phyloP scores from a whole-genome alignment of 2,113 vertebrate genomes.

The Thinocorus orbignyianus region DNA sequence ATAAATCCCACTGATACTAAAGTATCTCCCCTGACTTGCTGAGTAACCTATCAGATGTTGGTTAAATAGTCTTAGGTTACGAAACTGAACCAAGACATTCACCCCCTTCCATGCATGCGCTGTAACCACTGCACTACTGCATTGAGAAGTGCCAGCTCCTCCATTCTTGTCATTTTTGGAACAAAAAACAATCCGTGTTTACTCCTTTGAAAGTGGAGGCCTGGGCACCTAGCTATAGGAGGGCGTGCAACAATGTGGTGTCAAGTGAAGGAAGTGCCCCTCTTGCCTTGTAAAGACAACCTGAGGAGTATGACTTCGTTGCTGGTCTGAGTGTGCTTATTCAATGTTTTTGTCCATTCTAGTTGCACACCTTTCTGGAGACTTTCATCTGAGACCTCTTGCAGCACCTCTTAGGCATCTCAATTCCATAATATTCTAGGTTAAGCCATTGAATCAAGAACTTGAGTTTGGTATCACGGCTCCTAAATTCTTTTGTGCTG shows the following conservation, averaged over 20 bases:
- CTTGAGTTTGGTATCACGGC: neutral
- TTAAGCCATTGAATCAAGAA: neutral
- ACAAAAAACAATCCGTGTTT: neutral
- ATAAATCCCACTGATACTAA: neutral
- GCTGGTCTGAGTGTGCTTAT: neutral
- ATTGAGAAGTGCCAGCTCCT: neutral
- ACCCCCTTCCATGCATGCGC: fast-evolving
- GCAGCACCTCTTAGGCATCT: neutral
- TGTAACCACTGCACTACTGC: neutral
- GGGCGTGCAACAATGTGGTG: fast-evolving
- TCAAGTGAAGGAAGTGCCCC: neutral
- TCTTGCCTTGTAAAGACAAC: neutral
- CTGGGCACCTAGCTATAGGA: neutral
- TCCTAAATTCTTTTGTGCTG: neutral
- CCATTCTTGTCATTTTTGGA: neutral
- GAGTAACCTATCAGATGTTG: neutral
- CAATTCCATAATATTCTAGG: neutral
- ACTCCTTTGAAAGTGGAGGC: neutral
- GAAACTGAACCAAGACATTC: neutral
- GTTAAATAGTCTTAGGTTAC: neutral
- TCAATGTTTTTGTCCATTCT: neutral
- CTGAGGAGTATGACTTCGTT: neutral
- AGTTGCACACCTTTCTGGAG: neutral
- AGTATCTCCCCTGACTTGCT: neutral
- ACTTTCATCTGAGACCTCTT: neutral